Evolutionary conservation across 2,113 vertebrate genomes (phyloP), one percentile per base, ranked within the genome.

Genomic region (Sturnira hondurensis): DNA sequence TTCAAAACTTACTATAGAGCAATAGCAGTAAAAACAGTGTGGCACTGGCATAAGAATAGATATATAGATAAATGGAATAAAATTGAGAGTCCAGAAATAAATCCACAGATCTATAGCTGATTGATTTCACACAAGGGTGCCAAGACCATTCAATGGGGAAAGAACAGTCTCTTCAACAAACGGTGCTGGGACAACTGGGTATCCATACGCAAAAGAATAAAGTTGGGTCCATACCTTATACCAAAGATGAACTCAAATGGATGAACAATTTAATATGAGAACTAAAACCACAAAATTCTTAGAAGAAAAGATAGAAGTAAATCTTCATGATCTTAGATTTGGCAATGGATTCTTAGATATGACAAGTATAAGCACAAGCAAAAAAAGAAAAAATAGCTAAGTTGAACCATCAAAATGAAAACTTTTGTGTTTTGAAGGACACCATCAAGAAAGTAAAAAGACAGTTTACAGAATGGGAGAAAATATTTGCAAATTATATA

Each of bases 401-500:
- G 61, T 2, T 67, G 47, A 17, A 56, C 7, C 36, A 89, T 31
- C 43, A 89, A 52, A 70, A 87, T 63, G 24, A 17, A 77, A 87
- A 33, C 22, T 91, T 47, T 24, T 56, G 20, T 43, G 58, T 31
- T 84, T 70, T 38, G 70, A 85, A 94, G 52, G 43, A 71, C 11
- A 47, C 3, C 24, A 47, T 56, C 33, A 41, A 92, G 56, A 94
- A 82, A 89, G 16, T 70, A 43, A 80, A 86, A 91, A 63, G 38
- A 82, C 2, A 96, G 56, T 4, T 1, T 19, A 86, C 17, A 68
- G 19, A 86, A 74, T 52, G n/a, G 38, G 22, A 77, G 16, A 47
- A 92, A 97, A 83, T 82, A 90, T 45, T 94, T 83, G n/a, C 36
- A 83, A 77, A 85, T 61, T 28, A 38, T 26, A 10, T 61, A 81